phyloP scores from a whole-genome alignment of 2,797 vertebrate species.

The Chaetodon trifasciatus region DNA sequence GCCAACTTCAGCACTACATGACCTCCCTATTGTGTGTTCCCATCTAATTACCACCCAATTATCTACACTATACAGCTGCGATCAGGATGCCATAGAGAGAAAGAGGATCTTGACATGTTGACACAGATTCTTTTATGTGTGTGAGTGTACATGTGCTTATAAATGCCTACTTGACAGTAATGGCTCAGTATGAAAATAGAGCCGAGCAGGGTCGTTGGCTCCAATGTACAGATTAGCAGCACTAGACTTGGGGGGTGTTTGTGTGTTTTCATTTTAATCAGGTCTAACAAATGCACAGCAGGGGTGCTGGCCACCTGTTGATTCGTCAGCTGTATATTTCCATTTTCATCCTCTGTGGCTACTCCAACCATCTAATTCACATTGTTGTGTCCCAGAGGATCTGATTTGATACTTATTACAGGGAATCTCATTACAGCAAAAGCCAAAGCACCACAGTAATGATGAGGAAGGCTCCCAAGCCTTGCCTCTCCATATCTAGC shows the following conservation, averaged over 20 bases:
- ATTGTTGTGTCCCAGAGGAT: slow-evolving; percentile 50
- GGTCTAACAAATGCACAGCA: slow-evolving; percentile 42
- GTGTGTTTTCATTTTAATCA: slow-evolving; percentile 64
- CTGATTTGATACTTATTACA: slow-evolving; percentile 56
- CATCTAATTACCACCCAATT: slow-evolving; percentile 75
- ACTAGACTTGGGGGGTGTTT: slow-evolving; percentile 26
- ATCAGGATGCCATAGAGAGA: slow-evolving; percentile 40
- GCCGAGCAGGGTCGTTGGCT: slow-evolving; percentile 27
- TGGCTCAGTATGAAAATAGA: not conserved
- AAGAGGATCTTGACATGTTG: slow-evolving; percentile 61
- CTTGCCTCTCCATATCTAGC: slow-evolving; percentile 28
- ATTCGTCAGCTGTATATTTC: slow-evolving; percentile 56
- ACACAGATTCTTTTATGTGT: slow-evolving; percentile 46
- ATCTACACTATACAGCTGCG: slow-evolving; percentile 60
- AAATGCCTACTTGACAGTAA: slow-evolving; percentile 13
- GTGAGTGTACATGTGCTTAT: not conserved
- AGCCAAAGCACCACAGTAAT: slow-evolving; percentile 29
- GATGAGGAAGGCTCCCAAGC: slow-evolving; percentile 28
- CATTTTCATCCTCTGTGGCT: slow-evolving; percentile 50
- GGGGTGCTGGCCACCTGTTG: slow-evolving; percentile 48
- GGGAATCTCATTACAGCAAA: slow-evolving; percentile 57
- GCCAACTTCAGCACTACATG: slow-evolving; percentile 37
- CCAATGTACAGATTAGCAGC: slow-evolving; percentile 45
- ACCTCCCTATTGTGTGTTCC: slow-evolving; percentile 51
- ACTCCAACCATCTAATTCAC: slow-evolving; percentile 52